Conservation (phyloP, 2,113 vertebrate genomes). For the Megaceryle maxima region DNA sequence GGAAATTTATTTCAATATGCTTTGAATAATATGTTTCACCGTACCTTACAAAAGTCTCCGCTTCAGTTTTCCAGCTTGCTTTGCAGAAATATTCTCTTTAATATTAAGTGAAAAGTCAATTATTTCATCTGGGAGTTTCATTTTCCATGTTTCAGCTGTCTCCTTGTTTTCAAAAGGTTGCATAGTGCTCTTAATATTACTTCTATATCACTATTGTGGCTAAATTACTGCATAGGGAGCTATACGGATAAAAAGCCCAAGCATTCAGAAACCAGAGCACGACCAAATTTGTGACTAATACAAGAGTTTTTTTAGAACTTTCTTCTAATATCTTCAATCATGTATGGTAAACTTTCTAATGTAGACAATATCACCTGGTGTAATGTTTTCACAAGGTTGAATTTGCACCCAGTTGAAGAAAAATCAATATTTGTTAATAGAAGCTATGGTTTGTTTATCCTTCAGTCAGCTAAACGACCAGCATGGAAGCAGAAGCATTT, state of each 20-base stretch:
- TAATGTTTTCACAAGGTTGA: background rate
- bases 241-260: background rate
- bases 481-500: background rate
- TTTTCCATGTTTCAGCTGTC: background rate
- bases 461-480: background rate
- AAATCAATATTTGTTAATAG: conserved; percentile 9
- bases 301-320: background rate
- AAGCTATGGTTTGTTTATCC: conserved; percentile 3
- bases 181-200: background rate
- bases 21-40: background rate
- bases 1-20: background rate
- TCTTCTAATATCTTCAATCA: background rate
- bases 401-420: background rate
- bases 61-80: background rate
- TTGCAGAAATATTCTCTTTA: background rate
- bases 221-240: background rate
- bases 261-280: background rate
- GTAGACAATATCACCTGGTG: background rate
- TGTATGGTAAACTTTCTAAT: background rate
- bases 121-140: background rate
- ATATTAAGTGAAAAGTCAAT: conserved; percentile 3
- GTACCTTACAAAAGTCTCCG: background rate
- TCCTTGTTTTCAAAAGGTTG: background rate
- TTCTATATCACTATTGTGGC: background rate
- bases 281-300: background rate